Evolutionary conservation across 1,140 invertebrate species (phyloP).

Genomic region (Sycobia sp.): DNA sequence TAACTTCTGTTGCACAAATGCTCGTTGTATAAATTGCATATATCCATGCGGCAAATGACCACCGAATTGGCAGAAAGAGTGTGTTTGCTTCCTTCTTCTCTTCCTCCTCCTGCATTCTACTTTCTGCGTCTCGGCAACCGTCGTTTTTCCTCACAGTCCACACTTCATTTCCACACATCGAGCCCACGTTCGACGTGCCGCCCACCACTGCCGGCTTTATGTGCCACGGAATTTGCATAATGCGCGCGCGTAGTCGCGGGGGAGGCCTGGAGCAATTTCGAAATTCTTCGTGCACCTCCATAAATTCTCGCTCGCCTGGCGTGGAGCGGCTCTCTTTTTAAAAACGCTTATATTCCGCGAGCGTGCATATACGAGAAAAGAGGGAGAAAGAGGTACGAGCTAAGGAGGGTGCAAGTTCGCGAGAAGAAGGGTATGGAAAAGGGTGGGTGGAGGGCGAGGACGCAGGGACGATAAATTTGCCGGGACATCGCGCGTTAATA

Average conservation of each 20-base stretch:
- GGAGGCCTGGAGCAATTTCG: slow-evolving; percentile 26
- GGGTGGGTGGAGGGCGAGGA: neutral
- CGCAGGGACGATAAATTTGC: slow-evolving; percentile 30
- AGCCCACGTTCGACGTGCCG: no score
- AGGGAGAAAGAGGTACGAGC: neutral
- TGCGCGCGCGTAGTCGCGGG: no score
- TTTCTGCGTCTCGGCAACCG: neutral
- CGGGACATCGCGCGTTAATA: slow-evolving; percentile 32
- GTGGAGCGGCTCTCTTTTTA: slow-evolving; percentile 7
- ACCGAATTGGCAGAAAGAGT: neutral
- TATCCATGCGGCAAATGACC: no score
- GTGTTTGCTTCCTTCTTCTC: neutral
- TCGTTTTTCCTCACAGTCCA: slow-evolving; percentile 1
- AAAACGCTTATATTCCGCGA: neutral
- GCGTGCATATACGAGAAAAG: neutral
- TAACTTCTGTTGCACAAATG: no score
- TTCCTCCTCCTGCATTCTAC: neutral
- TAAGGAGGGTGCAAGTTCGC: no score
- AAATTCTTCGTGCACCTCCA: slow-evolving; percentile 23
- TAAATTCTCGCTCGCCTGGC: slow-evolving; percentile 12
- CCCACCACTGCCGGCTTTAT: slow-evolving; percentile 16
- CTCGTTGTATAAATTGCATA: neutral
- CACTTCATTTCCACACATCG: slow-evolving; percentile 28
- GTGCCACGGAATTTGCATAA: slow-evolving; percentile 26
- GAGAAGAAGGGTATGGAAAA: neutral